Conservation (phyloP, 1,140 invertebrate genomes). For the Drosophila biarmipes region DNA sequence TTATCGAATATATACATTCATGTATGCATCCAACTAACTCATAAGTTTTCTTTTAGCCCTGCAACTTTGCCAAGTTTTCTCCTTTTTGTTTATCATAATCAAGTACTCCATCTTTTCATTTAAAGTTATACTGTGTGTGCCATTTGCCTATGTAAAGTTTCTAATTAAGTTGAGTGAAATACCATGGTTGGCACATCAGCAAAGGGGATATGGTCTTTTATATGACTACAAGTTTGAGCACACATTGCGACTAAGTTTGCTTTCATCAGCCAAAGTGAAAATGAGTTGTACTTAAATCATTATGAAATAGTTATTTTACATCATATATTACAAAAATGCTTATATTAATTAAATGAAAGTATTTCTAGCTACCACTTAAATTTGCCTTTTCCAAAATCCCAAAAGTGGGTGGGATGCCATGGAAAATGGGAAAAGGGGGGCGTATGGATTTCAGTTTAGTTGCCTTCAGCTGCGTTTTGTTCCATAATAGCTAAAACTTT, state of each 20-base stretch:
- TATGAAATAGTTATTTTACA: no score
- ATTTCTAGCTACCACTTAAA: background rate
- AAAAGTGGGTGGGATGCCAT: background rate
- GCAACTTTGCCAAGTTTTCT: slow-evolving; percentile 19
- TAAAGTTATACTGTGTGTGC: background rate
- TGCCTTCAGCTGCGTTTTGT: slow-evolving; percentile 27
- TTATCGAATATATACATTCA: no score
- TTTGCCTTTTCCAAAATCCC: background rate
- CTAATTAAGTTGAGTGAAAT: slow-evolving; percentile 18
- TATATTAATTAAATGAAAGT: no score
- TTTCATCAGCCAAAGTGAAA: background rate
- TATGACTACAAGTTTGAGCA: background rate
- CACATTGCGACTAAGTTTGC: background rate
- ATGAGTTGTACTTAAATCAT: background rate
- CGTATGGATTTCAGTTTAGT: slow-evolving; percentile 5
- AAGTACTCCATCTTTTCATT: background rate
- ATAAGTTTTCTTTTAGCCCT: background rate
- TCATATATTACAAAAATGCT: no score
- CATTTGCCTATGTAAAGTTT: slow-evolving; percentile 11
- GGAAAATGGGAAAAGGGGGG: background rate
- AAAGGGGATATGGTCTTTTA: background rate
- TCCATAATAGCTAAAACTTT: slow-evolving; percentile 34
- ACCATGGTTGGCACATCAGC: background rate
- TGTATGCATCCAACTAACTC: no score
- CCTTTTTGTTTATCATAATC: slow-evolving; percentile 1